Conservation (phyloP, 2,797 vertebrate genomes). For the Hemibagrus guttatus region DNA sequence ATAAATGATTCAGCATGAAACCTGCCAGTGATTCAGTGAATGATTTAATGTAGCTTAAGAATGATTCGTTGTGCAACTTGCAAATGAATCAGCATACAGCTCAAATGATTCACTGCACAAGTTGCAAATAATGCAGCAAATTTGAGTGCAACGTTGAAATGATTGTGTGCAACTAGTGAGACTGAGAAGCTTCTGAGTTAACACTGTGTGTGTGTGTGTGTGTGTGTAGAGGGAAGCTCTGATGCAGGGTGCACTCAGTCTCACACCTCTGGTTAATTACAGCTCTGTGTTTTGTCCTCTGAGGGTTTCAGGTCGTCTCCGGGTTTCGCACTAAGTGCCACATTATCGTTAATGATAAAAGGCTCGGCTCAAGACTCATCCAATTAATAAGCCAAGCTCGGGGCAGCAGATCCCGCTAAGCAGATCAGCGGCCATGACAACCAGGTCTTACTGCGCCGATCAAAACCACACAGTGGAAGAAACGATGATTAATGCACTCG, state of each 20-base stretch:
- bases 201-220: not conserved
- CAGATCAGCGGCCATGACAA: conserved; percentile 66
- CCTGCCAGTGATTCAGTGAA: not conserved
- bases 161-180: not conserved
- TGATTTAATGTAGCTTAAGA: too few relatives aligned
- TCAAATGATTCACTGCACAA: not conserved
- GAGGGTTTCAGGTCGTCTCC: not conserved
- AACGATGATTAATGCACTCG: conserved; percentile 41
- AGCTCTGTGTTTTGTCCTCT: not conserved
- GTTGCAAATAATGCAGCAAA: not conserved
- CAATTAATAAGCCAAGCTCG: conserved; percentile 65
- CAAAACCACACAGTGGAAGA: conserved; percentile 43
- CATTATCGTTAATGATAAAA: conserved; percentile 1
- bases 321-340: conserved; percentile 1
- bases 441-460: conserved; percentile 36
- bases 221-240: not conserved
- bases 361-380: conserved; percentile 55
- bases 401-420: conserved; percentile 55
- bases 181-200: not conserved
- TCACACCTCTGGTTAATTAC: not conserved
- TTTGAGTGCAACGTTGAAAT: not conserved
- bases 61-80: not conserved
- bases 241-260: not conserved
- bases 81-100: not conserved
- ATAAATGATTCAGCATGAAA: not conserved